phyloP scores from a whole-genome alignment of 2,888 invertebrate species.

The Palloptera scutellata region DNA sequence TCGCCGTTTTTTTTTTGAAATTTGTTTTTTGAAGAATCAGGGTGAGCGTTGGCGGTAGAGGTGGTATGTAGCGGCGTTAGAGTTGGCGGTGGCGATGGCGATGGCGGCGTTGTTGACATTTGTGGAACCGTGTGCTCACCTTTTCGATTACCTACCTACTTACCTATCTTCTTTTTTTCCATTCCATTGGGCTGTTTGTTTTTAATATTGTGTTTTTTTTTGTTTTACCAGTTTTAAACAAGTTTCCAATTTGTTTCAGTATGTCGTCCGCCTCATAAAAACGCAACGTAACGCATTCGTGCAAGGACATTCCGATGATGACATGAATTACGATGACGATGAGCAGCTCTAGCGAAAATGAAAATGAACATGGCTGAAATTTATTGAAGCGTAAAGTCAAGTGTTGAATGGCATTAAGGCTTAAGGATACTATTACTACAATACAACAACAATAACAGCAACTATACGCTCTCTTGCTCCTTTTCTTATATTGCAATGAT shows the following conservation, averaged over 20 bases:
- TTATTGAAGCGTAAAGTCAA: conserved; percentile 58
- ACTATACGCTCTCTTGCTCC: too few relatives aligned
- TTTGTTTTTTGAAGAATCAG: neutral
- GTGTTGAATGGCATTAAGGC: conserved; percentile 16
- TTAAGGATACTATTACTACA: conserved; percentile 11
- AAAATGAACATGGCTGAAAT: conserved; percentile 47
- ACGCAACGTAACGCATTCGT: conserved; percentile 42
- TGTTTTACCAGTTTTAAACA: too few relatives aligned
- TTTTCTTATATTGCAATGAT: too few relatives aligned
- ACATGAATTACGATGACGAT: conserved; percentile 31
- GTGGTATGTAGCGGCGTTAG: too few relatives aligned
- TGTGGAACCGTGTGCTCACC: too few relatives aligned
- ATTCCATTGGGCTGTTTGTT: conserved; percentile 23
- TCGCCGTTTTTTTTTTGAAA: conserved; percentile 19
- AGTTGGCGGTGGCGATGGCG: too few relatives aligned
- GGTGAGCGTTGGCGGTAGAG: too few relatives aligned
- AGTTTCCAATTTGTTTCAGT: conserved; percentile 15
- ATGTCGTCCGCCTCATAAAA: neutral
- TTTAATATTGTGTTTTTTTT: too few relatives aligned
- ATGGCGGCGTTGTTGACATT: too few relatives aligned
- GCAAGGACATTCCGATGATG: conserved; percentile 60
- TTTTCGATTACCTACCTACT: neutral
- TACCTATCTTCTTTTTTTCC: conserved; percentile 16
- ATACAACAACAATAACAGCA: too few relatives aligned
- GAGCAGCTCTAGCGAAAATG: conserved; percentile 26